Base-by-base conservation (phyloP, 2,113 vertebrate genomes). In the Sceloporus tristichus region DNA sequence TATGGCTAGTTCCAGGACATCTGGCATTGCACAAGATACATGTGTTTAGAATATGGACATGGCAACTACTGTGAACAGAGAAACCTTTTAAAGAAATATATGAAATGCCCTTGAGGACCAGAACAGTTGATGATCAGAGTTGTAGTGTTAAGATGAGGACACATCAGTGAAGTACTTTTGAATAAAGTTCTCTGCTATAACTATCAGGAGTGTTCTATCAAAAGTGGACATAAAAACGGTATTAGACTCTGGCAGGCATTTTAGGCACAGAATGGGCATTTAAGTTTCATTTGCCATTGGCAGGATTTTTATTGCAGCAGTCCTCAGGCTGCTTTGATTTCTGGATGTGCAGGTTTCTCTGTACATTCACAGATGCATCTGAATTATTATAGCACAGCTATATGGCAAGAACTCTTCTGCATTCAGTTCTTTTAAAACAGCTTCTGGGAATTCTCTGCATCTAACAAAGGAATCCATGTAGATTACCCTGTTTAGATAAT, bases 401-500 rank as follows among this genome's bases (percentile, higher is more conserved):
- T 68, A 82, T 29, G 16, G 71, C 38, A 40, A 68, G 0, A 0
- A 59, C 13, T 87, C 86, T 54, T 13, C 54, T 90, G 29, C 56
- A 88, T 42, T 74, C 65, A 29, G 42, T 77, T 86, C 65, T 82
- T 94, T 34, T 88, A 79, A 62, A 89, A 89, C 89, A 86, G 79
- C 85, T 91, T 14, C 1, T 27, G 3, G 86, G 77, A 81, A 85
- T 18, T n/a, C 11, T 86, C 27, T 62, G 27, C 62, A 83, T 86
- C 18, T 48, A 42, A 81, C 13, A 77, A 90, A 90, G 59, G 89
- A 85, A 87, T 91, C 10, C 78, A 89, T 71, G 11, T 76, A 81
- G 89, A 66, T 91, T 54, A 77, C 0, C 0, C 85, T 90, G 79
- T 91, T 75, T 65, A 6, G 89, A 71, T 82, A 82, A 90, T 79